Conservation (phyloP, 2,797 vertebrate species). For the Protonibea diacanthus region DNA sequence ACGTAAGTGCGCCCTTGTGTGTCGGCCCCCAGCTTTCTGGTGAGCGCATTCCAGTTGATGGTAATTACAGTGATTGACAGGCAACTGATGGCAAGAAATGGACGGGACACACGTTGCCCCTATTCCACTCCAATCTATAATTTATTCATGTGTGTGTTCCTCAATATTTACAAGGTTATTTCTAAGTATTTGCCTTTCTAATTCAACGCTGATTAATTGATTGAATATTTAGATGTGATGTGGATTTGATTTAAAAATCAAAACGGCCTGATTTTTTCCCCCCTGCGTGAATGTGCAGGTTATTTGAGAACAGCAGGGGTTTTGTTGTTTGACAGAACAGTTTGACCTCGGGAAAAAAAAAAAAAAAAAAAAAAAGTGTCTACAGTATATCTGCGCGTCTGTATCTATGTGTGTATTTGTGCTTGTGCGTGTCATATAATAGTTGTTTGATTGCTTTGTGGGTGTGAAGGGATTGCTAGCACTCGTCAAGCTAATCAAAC, state of each 20-base stretch:
- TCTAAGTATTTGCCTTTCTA: slow-evolving; percentile 57
- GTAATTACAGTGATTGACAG: slow-evolving; percentile 76
- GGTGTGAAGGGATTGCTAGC: slow-evolving; percentile 71
- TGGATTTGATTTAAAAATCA: slow-evolving; percentile 67
- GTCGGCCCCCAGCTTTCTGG: slow-evolving; percentile 49
- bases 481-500: slow-evolving; percentile 79
- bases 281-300: background rate
- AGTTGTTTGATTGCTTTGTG: slow-evolving; percentile 76
- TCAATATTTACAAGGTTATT: slow-evolving; percentile 73
- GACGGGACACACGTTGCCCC: slow-evolving; percentile 38
- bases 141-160: slow-evolving; percentile 66
- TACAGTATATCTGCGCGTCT: slow-evolving; percentile 15
- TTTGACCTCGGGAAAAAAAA: slow-evolving; percentile 55
- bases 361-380: slow-evolving; percentile 37
- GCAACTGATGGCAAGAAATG: slow-evolving; percentile 66
- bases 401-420: slow-evolving; percentile 29
- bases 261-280: slow-evolving; percentile 37
- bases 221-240: slow-evolving; percentile 59
- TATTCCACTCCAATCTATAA: slow-evolving; percentile 45
- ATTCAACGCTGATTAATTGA: slow-evolving; percentile 61
- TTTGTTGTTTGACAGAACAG: slow-evolving; percentile 32
- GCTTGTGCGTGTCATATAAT: slow-evolving; percentile 56
- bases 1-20: slow-evolving; percentile 42
- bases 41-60: slow-evolving; percentile 64
- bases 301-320: slow-evolving; percentile 31